Conservation (phyloP, 2,797 vertebrate genomes). For the Trachops cirrhosus region DNA sequence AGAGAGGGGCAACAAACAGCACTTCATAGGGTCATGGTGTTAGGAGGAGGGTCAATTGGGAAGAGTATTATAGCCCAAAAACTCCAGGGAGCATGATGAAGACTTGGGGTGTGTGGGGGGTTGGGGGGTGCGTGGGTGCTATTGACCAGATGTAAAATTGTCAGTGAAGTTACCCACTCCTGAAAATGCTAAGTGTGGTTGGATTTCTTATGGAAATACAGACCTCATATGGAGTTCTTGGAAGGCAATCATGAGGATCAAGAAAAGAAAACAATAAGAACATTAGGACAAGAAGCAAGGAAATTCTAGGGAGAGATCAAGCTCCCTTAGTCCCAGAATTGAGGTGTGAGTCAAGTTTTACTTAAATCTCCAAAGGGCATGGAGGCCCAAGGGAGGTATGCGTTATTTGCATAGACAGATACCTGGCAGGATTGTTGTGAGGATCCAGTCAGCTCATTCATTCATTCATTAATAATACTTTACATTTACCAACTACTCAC, state of each 20-base stretch:
- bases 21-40: too few species aligned
- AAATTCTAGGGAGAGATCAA: neutral
- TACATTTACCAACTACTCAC: neutral
- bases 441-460: neutral
- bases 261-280: neutral
- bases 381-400: neutral
- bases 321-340: neutral
- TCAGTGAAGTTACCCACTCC: neutral
- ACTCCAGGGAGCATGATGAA: neutral
- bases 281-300: neutral
- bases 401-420: neutral
- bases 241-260: neutral
- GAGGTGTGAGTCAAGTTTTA: neutral
- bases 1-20: neutral
- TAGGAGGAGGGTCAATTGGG: neutral
- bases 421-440: neutral
- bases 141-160: neutral
- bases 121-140: neutral
- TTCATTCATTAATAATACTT: neutral
- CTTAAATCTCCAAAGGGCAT: neutral
- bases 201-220: neutral
- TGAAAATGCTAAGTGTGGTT: neutral
- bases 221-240: neutral
- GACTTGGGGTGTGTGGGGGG: neutral
- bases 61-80: neutral